These are phyloP conservation scores for Ophion ventricosus DNA, from an alignment of 2,888 invertebrate genomes.

Conservation along the genomic window DNA sequence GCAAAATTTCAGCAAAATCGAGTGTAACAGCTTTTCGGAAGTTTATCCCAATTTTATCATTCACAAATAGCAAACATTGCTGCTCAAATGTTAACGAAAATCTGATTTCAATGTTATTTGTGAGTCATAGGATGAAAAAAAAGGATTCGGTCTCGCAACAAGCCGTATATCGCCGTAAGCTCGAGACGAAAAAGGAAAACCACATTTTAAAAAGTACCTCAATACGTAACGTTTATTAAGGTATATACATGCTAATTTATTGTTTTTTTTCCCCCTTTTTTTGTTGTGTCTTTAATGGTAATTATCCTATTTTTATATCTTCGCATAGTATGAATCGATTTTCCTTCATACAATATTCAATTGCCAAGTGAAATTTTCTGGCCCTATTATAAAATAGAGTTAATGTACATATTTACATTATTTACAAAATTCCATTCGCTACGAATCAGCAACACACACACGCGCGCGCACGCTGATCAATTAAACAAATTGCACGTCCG, in stretches of 20 bases:
- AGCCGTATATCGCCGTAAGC: slow-evolving; percentile 23
- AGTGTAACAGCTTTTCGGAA: no score
- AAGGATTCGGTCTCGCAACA: not conserved
- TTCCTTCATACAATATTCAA: slow-evolving; percentile 65
- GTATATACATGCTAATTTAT: slow-evolving; percentile 82
- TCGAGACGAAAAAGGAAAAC: slow-evolving; percentile 71
- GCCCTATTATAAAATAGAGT: slow-evolving; percentile 82
- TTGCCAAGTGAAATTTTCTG: slow-evolving; percentile 71
- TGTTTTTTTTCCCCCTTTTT: slow-evolving; percentile 78
- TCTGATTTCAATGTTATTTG: not conserved
- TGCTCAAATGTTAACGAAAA: not conserved
- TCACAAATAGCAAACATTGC: no score
- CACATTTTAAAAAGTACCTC: slow-evolving; percentile 83
- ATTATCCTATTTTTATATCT: slow-evolving; percentile 80
- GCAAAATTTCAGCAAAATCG: no score
- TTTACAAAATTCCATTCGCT: slow-evolving; percentile 77
- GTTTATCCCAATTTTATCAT: no score
- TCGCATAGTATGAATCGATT: slow-evolving; percentile 76
- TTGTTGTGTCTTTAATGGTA: slow-evolving; percentile 74
- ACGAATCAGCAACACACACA: slow-evolving; percentile 67
- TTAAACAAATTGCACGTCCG: slow-evolving; percentile 82
- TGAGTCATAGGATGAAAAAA: not conserved
- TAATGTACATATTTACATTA: slow-evolving; percentile 83
- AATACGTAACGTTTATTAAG: slow-evolving; percentile 83
- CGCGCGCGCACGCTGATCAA: slow-evolving; percentile 74